Percentiles rank a stretch among this genome's conserved stretches.
Evolutionary conservation across 2,888 invertebrate genomes (phyloP).

Genomic region (Papilio elwesi): DNA sequence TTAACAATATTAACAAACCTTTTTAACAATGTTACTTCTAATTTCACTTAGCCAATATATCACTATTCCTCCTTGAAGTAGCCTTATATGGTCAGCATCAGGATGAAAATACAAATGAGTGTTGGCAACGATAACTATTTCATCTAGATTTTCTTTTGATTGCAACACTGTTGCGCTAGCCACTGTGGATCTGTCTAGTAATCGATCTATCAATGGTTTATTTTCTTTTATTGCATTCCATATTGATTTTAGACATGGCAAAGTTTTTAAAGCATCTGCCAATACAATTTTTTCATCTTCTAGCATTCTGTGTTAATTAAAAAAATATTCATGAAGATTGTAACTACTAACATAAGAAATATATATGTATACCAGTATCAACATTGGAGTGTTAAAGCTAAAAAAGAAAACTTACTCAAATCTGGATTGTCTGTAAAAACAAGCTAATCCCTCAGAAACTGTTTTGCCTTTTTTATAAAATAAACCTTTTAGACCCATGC

Average conservation of each 20-base stretch:
- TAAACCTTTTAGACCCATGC: slow-evolving; percentile 83
- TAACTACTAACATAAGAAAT: too few relatives aligned
- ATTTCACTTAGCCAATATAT: slow-evolving; percentile 88
- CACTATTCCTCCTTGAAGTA: slow-evolving; percentile 91
- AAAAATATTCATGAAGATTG: not conserved
- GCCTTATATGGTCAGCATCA: slow-evolving; percentile 93
- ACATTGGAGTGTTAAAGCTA: too few relatives aligned
- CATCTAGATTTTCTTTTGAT: slow-evolving; percentile 81
- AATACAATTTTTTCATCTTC: slow-evolving; percentile 82
- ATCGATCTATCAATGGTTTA: slow-evolving; percentile 80
- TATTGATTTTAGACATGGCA: slow-evolving; percentile 81
- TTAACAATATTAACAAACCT: slow-evolving; percentile 54
- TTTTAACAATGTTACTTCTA: slow-evolving; percentile 62
- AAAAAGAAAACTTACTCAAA: slow-evolving; percentile 81
- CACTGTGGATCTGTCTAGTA: slow-evolving; percentile 87
- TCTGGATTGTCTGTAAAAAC: slow-evolving; percentile 88
- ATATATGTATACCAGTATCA: too few relatives aligned
- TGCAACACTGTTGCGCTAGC: slow-evolving; percentile 86
- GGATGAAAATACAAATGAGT: slow-evolving; percentile 98
- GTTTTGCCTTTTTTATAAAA: slow-evolving; percentile 89
- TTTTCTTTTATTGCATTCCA: slow-evolving; percentile 86
- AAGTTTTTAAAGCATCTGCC: slow-evolving; percentile 82
- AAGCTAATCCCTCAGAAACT: slow-evolving; percentile 91
- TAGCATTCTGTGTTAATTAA: slow-evolving; percentile 71
- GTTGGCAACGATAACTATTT: slow-evolving; percentile 89